phyloP scores from a whole-genome alignment of 2,797 vertebrate genomes.

The Chloroceryle amazona region DNA sequence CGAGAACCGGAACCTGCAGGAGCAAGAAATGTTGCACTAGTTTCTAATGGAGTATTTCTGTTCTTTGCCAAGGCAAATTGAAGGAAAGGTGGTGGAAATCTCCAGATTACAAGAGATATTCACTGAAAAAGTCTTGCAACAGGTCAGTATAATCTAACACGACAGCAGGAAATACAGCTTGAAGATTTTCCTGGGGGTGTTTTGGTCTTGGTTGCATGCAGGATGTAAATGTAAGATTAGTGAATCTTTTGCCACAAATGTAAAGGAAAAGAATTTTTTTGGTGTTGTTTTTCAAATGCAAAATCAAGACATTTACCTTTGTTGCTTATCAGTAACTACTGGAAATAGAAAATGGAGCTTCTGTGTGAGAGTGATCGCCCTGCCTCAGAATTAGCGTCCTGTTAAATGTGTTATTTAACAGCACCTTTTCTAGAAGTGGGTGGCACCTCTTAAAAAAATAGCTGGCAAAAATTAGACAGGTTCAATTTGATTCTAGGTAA shows the following conservation, averaged over 20 bases:
- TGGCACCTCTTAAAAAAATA: neutral
- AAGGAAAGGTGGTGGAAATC: conserved; percentile 98
- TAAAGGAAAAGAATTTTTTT: neutral
- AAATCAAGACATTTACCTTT: neutral
- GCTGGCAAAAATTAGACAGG: neutral
- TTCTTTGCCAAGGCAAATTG: conserved; percentile 89
- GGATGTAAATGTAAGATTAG: neutral
- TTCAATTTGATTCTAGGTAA: neutral
- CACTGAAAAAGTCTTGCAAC: conserved; percentile 96
- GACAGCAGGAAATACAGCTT: neutral
- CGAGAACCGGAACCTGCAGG: neutral
- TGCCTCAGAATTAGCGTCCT: neutral
- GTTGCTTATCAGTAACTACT: neutral
- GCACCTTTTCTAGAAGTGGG: neutral
- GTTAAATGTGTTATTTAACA: neutral
- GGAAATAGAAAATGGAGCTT: neutral
- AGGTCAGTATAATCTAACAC: conserved; percentile 80
- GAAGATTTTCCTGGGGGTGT: neutral
- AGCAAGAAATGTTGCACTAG: neutral
- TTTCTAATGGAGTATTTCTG: neutral
- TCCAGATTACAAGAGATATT: conserved; percentile 98
- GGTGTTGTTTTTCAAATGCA: neutral
- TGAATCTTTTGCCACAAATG: accelerated
- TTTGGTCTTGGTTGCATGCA: neutral
- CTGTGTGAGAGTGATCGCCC: neutral